Conservation (phyloP, 2,888 invertebrate genomes). For the Pyralis farinalis region DNA sequence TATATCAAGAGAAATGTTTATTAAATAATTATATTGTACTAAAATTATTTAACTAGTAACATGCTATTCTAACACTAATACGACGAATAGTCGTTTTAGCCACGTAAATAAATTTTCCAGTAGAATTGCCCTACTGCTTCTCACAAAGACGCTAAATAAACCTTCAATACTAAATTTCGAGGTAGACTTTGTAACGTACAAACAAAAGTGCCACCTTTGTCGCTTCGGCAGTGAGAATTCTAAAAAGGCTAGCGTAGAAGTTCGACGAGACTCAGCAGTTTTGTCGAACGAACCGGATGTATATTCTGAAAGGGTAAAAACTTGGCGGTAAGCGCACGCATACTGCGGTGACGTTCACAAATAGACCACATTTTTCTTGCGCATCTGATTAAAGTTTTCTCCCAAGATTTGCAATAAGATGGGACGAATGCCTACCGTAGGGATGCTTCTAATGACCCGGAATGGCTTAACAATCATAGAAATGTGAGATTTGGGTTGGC, state of each 20-base stretch:
- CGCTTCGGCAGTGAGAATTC: not conserved
- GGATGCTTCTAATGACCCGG: constrained; percentile 1
- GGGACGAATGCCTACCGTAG: constrained; percentile 16
- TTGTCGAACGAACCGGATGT: constrained; percentile 17
- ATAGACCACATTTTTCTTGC: constrained; percentile 44
- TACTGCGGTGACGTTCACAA: constrained; percentile 41
- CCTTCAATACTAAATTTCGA: too few species aligned
- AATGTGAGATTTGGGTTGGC: not conserved
- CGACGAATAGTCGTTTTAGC: too few species aligned
- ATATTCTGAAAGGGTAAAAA: constrained; percentile 26
- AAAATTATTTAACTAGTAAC: too few species aligned
- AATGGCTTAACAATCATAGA: not conserved
- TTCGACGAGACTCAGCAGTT: constrained; percentile 7
- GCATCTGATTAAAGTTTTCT: constrained; percentile 50
- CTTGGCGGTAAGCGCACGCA: constrained; percentile 27
- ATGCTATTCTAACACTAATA: too few species aligned
- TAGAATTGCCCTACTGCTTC: too few species aligned
- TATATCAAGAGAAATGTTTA: too few species aligned
- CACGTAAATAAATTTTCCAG: too few species aligned
- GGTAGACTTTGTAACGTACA: not conserved
- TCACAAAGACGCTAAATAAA: too few species aligned
- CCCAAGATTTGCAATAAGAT: constrained; percentile 35
- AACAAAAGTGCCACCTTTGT: not conserved
- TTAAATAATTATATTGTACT: too few species aligned
- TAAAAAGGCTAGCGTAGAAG: not conserved